Percentiles rank a stretch among this genome's conserved stretches.
Evolutionary conservation across 1,140 invertebrate species (phyloP).

Genomic region (Vanessa atalanta): DNA sequence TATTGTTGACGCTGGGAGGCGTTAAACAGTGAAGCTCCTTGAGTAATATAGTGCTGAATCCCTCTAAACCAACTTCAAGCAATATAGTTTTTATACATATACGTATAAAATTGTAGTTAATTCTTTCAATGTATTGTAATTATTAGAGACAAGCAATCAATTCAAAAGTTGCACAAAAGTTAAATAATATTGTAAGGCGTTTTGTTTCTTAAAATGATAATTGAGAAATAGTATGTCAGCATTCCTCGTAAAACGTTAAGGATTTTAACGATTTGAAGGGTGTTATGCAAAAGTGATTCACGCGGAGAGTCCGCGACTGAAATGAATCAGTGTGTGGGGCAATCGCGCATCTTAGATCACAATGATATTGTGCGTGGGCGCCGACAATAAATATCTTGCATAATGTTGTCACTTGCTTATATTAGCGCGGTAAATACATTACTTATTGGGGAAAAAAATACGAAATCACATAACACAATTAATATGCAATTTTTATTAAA

Average conservation of each 20-base stretch:
- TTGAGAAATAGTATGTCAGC: conserved; percentile 1
- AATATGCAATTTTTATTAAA: not conserved
- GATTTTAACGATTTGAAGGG: conserved; percentile 3
- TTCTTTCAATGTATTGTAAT: too few relatives aligned
- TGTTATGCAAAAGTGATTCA: conserved; percentile 26
- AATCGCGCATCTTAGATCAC: conserved; percentile 27
- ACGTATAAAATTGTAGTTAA: too few relatives aligned
- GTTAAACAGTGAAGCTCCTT: too few relatives aligned
- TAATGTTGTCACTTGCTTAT: conserved; percentile 20
- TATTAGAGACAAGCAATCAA: too few relatives aligned
- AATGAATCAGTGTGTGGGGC: conserved; percentile 11
- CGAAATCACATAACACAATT: not conserved
- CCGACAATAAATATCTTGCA: conserved; percentile 14
- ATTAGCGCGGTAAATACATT: conserved; percentile 7
- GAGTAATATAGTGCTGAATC: too few relatives aligned
- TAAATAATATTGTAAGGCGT: too few relatives aligned
- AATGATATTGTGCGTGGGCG: conserved; percentile 19
- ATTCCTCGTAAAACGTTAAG: not conserved
- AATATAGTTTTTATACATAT: too few relatives aligned
- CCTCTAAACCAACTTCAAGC: too few relatives aligned
- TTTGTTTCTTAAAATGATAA: not conserved
- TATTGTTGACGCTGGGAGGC: too few relatives aligned
- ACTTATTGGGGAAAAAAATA: not conserved
- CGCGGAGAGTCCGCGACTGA: not conserved
- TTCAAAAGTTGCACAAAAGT: too few relatives aligned